A percentile compares a stretch with the other conserved stretches of the same genome.
Evolutionary conservation across 53 echinoderm and acorn worm species (phyloP).

Genomic region (Astropecten irregularis): DNA sequence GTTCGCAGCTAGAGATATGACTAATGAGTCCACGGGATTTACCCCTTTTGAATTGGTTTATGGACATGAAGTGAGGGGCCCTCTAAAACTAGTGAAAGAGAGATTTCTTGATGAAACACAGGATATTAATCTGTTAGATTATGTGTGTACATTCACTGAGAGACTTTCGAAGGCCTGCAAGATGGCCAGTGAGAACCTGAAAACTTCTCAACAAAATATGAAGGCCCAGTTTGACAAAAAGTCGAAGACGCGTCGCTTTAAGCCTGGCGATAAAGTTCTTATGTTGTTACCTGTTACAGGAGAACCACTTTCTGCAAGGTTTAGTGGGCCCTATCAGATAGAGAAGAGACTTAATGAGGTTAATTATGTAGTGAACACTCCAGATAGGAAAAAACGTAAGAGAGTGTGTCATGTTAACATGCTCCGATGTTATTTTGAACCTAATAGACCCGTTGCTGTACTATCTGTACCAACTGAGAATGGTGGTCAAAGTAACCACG

Average conservation of each 20-base stretch:
- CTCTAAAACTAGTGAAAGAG: slow-evolving; percentile 37
- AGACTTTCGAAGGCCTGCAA: slow-evolving; percentile 52
- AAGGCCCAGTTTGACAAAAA: slow-evolving; percentile 58
- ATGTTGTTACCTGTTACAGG: slow-evolving; percentile 59
- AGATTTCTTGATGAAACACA: neutral
- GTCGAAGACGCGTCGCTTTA: slow-evolving; percentile 36
- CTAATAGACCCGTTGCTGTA: neutral
- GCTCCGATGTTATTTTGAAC: slow-evolving; percentile 49
- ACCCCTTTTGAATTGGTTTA: slow-evolving; percentile 15
- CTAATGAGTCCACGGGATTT: slow-evolving; percentile 60
- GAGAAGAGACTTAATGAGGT: slow-evolving; percentile 37
- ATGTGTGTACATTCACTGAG: slow-evolving; percentile 30
- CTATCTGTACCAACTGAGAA: neutral
- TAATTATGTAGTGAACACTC: slow-evolving; percentile 64
- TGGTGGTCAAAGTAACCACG: neutral
- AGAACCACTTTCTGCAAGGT: slow-evolving; percentile 54
- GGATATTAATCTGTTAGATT: neutral
- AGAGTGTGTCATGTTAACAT: slow-evolving; percentile 72
- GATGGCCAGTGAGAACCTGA: slow-evolving; percentile 30
- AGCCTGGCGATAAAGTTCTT: slow-evolving; percentile 68
- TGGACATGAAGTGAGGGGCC: slow-evolving; percentile 9
- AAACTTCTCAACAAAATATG: slow-evolving; percentile 44
- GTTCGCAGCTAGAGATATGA: neutral
- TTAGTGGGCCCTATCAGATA: slow-evolving; percentile 55
- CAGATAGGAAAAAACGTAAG: neutral